phyloP scores from a whole-genome alignment of 2,797 vertebrate species.

The Luscinia megarhynchos region DNA sequence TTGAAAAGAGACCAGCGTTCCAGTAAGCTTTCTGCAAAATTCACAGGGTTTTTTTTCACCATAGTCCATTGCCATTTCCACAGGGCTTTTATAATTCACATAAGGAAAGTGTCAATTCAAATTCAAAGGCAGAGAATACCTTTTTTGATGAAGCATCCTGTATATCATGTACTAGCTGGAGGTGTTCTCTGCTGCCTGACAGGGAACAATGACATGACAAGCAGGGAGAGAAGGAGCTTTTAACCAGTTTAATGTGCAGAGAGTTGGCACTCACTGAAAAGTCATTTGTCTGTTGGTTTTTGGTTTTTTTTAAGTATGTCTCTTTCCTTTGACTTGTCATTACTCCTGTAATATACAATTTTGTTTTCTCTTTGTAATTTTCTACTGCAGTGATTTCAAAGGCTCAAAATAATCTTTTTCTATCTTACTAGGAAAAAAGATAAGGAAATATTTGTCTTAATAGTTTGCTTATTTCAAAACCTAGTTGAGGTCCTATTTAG shows the following conservation, averaged over 20 bases:
- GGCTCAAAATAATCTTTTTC: constrained; percentile 60
- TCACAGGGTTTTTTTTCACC: not conserved
- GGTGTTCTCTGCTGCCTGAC: constrained; percentile 50
- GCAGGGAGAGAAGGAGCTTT: constrained; percentile 3
- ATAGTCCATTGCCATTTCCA: not conserved
- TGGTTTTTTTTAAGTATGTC: not conserved
- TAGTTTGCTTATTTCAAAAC: constrained; percentile 56
- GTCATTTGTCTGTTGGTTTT: constrained; percentile 41
- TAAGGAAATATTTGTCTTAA: constrained; percentile 45
- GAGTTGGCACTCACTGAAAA: constrained; percentile 36
- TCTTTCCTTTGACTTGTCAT: constrained; percentile 65
- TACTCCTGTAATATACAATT: constrained; percentile 61
- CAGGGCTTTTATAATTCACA: constrained; percentile 13
- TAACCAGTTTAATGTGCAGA: constrained; percentile 30
- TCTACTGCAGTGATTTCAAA: constrained; percentile 64
- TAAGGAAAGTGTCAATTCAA: constrained; percentile 44
- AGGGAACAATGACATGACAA: constrained; percentile 54
- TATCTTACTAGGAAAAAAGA: constrained; percentile 32
- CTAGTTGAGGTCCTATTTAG: constrained; percentile 2
- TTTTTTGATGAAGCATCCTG: constrained; percentile 51
- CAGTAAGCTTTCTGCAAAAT: not conserved
- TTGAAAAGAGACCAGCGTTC: not conserved
- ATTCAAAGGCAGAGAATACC: constrained; percentile 45
- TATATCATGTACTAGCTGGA: constrained; percentile 58
- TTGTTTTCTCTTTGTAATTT: constrained; percentile 70